Evolutionary conservation across 2,888 invertebrate genomes (phyloP), one percentile per base, ranked within the genome.

Genomic region (Yponomeuta plumbellus): DNA sequence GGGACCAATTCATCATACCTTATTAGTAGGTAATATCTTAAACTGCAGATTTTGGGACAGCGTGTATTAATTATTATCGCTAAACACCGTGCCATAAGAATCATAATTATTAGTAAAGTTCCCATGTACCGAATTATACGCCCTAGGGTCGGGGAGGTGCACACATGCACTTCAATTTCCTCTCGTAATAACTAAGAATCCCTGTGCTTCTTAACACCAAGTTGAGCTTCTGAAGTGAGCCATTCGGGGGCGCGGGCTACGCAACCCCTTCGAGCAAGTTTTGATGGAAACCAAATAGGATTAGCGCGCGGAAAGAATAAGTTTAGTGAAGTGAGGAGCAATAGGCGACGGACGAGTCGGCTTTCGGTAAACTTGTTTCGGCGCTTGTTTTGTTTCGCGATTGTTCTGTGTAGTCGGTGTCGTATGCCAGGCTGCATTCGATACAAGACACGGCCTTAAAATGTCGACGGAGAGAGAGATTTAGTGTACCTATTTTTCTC

Each of bases 201-300:
- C 44, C 1, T 52, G 6, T 3, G 17, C 1, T 17, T 17, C 44
- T 52, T 13, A 17, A 17, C 44, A 17, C 44, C 17, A 52, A 52
- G 44, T 52, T 52, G 17, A 52, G 13, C 44, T 52, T 52, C 44
- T 52, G 17, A 2, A 17, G 17, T 17, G 44, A 52, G 1, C 17
- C 17, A 52, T 52, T 52, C 63, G 34, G 61, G 67, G 67, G 72
- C 69, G 69, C 71, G 71, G 17, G 67, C 62, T 73, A 70, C 70
- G 75, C 79, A 80, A 85, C 84, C 84, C 81, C 85, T 85, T 86
- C 79, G 78, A 80, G 73, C 80, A 87, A 88, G 86, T 88, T 90
- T 84, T 87, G 88, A 88, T 89, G 87, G 86, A 88, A 89, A 84
- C 82, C 85, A 88, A 90, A 90, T 83, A 87, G 84, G 87, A 89